Evolutionary conservation across 2,797 vertebrate genomes (phyloP), one percentile per base, ranked within the genome.

Genomic region (Pogonophryne albipinna): DNA sequence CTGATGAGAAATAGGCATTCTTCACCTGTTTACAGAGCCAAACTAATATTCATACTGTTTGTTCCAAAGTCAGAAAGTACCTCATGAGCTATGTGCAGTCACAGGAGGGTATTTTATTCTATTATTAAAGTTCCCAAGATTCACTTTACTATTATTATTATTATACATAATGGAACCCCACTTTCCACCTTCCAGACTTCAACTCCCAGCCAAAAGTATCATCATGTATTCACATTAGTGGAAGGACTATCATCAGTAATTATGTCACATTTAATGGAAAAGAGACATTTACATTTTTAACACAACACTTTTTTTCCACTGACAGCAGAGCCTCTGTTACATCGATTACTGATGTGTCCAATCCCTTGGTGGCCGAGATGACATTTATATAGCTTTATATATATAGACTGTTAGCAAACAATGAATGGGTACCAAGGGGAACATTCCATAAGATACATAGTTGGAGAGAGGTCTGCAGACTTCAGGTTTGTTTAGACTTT

Each of bases 191-290:
- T 52, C 74, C 84, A 81, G 59, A 57, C 44, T 83, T 77, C 66
- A 64, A 74, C 69, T 68, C 46, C 68, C 66, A 14, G 89, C 85
- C 90, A 89, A 84, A 80, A 51, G 71, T 44, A 69, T 88, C 85
- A 88, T 86, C 74, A 81, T 83, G 87, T 87, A 87, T 90, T 85
- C 82, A 72, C 83, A 90, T 89, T 84, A 88, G 85, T 85, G 77
- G 82, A 86, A 57, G 67, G 68, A 63, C 77, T 44, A 73, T 89
- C 72, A 72, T 34, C 59, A 44, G 63, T 47, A 74, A 81, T 31
- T 68, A 41, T 27, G 72, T 64, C 75, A 69, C 71, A 86, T 79
- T 80, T 78, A 89, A 84, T 7, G 59, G 42, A 59, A 82, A 51
- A 38, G 83, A 87, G 86, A 86, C 86, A 84, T 85, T 91, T 87